A percentile compares a stretch with the other conserved stretches of the same genome.
These are phyloP conservation scores for Bothrops jararaca DNA, from an alignment of 2,113 vertebrate genomes.

Conservation along the genomic window DNA sequence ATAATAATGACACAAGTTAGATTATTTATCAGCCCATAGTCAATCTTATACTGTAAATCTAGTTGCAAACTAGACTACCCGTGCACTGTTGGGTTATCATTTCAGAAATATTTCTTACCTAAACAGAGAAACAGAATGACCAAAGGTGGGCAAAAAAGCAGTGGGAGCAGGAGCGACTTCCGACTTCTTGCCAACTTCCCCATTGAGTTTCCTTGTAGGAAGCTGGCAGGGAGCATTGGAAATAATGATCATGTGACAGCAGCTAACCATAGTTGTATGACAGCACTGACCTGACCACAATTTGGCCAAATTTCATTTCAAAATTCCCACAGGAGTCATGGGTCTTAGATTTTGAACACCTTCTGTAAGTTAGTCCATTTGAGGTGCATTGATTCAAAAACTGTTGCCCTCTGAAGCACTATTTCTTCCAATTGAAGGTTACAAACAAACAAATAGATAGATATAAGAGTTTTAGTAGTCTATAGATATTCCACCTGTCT, in stretches of 20 bases:
- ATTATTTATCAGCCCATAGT: neutral
- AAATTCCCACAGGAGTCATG: neutral
- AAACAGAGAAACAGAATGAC: too few relatives aligned
- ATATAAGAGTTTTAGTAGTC: neutral
- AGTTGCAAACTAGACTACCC: neutral
- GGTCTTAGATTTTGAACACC: neutral
- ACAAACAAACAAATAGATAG: neutral
- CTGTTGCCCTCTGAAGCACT: neutral
- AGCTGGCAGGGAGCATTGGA: too few relatives aligned
- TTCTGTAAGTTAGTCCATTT: neutral
- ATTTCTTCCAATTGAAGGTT: neutral
- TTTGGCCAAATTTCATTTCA: too few relatives aligned
- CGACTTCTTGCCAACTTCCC: too few relatives aligned
- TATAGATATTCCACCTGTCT: neutral
- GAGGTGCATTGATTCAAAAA: neutral
- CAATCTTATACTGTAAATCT: neutral
- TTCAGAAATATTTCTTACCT: too few relatives aligned
- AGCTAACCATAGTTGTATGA: too few relatives aligned
- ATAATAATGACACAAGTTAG: neutral
- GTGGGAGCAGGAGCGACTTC: too few relatives aligned
- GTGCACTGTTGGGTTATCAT: neutral
- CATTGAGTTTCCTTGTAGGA: too few relatives aligned
- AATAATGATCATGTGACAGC: too few relatives aligned
- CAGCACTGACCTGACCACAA: too few relatives aligned
- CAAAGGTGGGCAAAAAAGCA: too few relatives aligned